These are phyloP conservation scores for Epinotia bilunana DNA, from an alignment of 2,888 invertebrate species.

Conservation along the genomic window DNA sequence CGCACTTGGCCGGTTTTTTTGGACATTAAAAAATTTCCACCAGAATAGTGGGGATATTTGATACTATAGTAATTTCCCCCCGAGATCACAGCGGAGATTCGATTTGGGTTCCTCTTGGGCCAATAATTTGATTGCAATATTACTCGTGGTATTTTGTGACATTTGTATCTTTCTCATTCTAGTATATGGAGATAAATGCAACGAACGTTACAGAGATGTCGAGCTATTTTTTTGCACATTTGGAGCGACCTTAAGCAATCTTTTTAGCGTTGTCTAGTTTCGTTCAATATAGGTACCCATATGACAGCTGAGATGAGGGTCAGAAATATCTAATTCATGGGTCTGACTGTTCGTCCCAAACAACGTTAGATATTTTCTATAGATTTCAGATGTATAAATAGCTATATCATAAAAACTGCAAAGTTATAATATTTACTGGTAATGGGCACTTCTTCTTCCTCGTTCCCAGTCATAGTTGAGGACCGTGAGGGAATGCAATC, in stretches of 20 bases:
- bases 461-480: too few relatives aligned
- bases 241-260: neutral
- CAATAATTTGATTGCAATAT: neutral
- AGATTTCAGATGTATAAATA: too few relatives aligned
- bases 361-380: conserved; percentile 8
- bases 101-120: conserved; percentile 4
- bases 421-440: too few relatives aligned
- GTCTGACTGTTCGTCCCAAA: neutral
- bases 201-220: neutral
- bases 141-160: neutral
- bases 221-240: neutral
- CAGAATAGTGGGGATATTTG: neutral
- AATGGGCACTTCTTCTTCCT: too few relatives aligned
- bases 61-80: conserved; percentile 18
- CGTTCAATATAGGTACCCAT: neutral
- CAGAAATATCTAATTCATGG: conserved; percentile 31
- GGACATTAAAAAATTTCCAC: neutral
- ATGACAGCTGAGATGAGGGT: conserved; percentile 35
- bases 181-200: neutral
- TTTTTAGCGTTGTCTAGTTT: neutral
- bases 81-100: conserved; percentile 17
- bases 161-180: neutral
- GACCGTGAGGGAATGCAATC: too few relatives aligned
- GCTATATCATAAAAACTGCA: too few relatives aligned
- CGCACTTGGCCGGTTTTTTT: neutral